phyloP scores from a whole-genome alignment of 2,797 vertebrate species.

The Hypotaenidia philippensis region DNA sequence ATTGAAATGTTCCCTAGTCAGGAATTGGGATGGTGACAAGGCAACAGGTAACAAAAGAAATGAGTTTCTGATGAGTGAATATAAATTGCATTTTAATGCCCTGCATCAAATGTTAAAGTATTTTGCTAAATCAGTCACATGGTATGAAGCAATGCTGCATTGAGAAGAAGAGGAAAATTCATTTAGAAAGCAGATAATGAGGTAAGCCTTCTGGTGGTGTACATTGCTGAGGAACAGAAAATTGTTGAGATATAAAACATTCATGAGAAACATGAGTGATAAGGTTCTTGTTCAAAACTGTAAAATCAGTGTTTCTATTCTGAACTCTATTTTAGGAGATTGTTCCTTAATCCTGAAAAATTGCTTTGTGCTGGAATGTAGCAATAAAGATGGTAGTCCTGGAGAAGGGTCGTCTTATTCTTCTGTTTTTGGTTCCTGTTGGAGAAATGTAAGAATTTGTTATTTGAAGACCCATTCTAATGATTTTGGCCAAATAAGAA shows the following conservation, averaged over 20 bases:
- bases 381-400: neutral
- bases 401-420: neutral
- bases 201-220: neutral
- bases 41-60: neutral
- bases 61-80: neutral
- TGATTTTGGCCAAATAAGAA: neutral
- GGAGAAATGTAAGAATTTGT: neutral
- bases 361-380: neutral
- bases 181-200: conserved; percentile 22
- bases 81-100: neutral
- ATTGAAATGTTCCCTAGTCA: neutral
- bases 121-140: neutral
- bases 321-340: neutral
- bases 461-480: neutral
- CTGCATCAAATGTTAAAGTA: neutral
- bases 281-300: conserved; percentile 23
- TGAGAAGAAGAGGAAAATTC: neutral
- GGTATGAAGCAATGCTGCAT: neutral
- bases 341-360: conserved; percentile 4
- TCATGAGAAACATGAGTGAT: neutral
- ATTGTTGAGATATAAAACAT: conserved; percentile 3
- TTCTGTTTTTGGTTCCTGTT: neutral
- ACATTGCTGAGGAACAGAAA: conserved; percentile 38
- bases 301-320: conserved; percentile 30
- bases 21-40: neutral